Base-by-base conservation (phyloP, 2,888 invertebrate species). In the Lycaena phlaeas region DNA sequence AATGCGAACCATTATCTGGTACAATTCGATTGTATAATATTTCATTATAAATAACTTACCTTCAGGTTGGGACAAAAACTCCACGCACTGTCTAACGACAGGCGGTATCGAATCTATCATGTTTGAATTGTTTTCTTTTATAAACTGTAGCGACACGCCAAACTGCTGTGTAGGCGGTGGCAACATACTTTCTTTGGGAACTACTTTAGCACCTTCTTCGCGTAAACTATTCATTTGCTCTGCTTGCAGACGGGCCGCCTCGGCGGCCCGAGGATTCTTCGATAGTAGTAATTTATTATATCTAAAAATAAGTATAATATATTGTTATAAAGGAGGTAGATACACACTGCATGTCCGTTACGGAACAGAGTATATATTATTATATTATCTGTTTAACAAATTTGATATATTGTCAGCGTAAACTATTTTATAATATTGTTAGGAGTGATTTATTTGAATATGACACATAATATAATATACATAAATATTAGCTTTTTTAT, bases 131-230 rank as follows among this genome's bases (percentile, higher is more conserved):
- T 96, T 90, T 46, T 93, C 90, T 64, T 94, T 94, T 46, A 99
- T 97, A 69, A 94, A 96, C 62, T 92, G 91, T 42, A 99, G 85
- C 2, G 96, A 91, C 1, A 98, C 98, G 15, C 98, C 97, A 77
- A 99, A 99, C 78, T 99, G 98, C 66, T 96, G 95, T 4, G 95
- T 95, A 27, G 87, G 86, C 31, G 71, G 76, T 26, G 85, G 72
- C 1, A 64, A 63, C 1, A 72, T 50, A 9, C 62, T 64, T 1
- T 48, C 46, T 25, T 53, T 53, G 0, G 50, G 56, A 0, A 42
- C 43, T 9, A 44, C 45, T 27, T 50, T 51, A 0, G 51, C 37
- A 4, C n/a, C n/a, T n/a, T 54, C 54, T 1, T 48, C 17, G 4
- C 12, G n/a, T 10, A 9, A 7, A 14, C 4, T 5, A 15, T 15